A percentile compares a stretch with the other conserved stretches of the same genome.
Conservation (phyloP, 1,140 invertebrate species). For the Euwallacea similis region DNA sequence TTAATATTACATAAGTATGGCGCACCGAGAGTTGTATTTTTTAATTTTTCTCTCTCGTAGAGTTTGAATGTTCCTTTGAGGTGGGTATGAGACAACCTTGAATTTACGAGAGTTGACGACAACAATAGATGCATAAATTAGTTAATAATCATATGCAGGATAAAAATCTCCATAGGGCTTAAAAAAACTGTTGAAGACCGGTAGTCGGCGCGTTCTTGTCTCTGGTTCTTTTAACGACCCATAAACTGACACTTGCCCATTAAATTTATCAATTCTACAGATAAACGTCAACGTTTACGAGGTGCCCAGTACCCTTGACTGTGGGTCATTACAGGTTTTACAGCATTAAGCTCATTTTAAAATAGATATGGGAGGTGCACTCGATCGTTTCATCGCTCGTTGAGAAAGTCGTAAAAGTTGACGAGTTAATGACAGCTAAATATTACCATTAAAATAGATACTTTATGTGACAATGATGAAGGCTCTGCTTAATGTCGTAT, state of each 20-base stretch:
- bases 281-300: conserved; percentile 16
- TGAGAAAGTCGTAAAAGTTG: conserved; percentile 16
- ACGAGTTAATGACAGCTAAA: conserved; percentile 13
- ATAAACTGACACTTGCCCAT: conserved; percentile 17
- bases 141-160: not conserved
- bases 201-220: conserved; percentile 1
- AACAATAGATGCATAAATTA: not conserved
- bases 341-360: conserved; percentile 15
- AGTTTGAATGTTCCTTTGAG: not conserved
- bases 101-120: not conserved
- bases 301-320: conserved; percentile 6
- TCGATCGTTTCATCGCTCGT: not conserved
- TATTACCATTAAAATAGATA: conserved; percentile 11
- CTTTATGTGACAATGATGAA: not conserved
- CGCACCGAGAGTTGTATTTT: conserved; percentile 22
- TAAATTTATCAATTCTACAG: conserved; percentile 16
- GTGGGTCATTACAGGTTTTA: conserved; percentile 9
- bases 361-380: conserved; percentile 1
- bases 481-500: not conserved
- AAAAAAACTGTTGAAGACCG: conserved; percentile 7
- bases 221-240: conserved; percentile 9
- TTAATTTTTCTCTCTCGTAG: not conserved
- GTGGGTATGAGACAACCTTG: conserved; percentile 10
- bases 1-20: conserved; percentile 23
- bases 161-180: not conserved